Percentiles rank a stretch among this genome's conserved stretches.
Conservation (phyloP, 2,888 invertebrate species). For the Tetramorium bicarinatum region DNA sequence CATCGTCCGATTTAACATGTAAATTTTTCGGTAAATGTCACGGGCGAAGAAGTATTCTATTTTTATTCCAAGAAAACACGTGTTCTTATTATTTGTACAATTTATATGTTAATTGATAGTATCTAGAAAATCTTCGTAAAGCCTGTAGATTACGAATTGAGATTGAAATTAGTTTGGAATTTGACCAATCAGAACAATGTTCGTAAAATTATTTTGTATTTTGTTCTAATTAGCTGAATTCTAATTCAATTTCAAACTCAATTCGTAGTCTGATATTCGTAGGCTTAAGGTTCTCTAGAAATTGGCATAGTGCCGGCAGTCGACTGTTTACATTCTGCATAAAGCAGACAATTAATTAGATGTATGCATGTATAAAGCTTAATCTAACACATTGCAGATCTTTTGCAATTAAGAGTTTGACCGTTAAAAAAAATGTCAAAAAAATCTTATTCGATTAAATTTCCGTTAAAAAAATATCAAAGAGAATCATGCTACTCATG, state of each 20-base stretch:
- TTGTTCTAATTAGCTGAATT: too few relatives aligned
- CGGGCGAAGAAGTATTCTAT: background rate
- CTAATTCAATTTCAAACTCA: too few relatives aligned
- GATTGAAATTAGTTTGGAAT: too few relatives aligned
- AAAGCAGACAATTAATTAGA: background rate
- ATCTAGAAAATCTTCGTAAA: background rate
- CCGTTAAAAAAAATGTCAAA: background rate
- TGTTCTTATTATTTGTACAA: background rate
- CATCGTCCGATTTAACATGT: background rate
- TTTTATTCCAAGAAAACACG: background rate
- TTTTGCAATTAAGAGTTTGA: background rate
- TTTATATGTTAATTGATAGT: constrained; percentile 10
- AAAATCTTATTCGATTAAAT: background rate
- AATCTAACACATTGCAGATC: background rate
- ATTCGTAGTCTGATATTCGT: too few relatives aligned
- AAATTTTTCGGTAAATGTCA: background rate
- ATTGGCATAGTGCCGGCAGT: background rate
- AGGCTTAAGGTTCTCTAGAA: background rate
- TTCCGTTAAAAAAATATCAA: background rate
- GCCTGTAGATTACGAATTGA: too few relatives aligned
- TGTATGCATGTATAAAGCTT: background rate
- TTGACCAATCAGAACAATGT: too few relatives aligned
- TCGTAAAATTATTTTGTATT: too few relatives aligned
- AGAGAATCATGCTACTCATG: background rate
- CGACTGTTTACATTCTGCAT: constrained; percentile 8